These are phyloP conservation scores for Watsonalla binaria DNA, from an alignment of 2,888 invertebrate genomes.

Conservation along the genomic window DNA sequence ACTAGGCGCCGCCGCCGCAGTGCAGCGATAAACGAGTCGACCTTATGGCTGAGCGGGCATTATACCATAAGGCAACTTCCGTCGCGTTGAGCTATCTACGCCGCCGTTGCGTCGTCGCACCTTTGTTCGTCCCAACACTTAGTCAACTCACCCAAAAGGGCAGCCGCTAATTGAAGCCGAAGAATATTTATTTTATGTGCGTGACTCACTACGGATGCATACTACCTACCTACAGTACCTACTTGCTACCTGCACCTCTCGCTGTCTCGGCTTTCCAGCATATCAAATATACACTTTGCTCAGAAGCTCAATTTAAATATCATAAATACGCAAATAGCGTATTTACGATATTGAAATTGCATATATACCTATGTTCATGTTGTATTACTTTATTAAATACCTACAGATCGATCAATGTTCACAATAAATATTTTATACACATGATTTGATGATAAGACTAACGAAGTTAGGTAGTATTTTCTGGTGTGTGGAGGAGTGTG, in stretches of 20 bases:
- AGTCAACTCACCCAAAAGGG: constrained; percentile 45
- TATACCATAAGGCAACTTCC: constrained; percentile 52
- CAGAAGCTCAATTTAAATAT: neutral
- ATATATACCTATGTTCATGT: too few relatives aligned
- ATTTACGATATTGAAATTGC: too few relatives aligned
- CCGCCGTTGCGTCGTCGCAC: constrained; percentile 35
- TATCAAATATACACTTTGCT: neutral
- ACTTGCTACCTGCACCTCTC: constrained; percentile 3
- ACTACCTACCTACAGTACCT: constrained; percentile 24
- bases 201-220: constrained; percentile 34
- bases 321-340: constrained; percentile 1
- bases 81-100: constrained; percentile 44
- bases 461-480: neutral
- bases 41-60: constrained; percentile 6
- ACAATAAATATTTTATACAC: too few relatives aligned
- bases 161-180: constrained; percentile 49
- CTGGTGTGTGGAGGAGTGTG: constrained; percentile 3
- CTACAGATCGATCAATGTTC: too few relatives aligned
- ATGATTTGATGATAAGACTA: too few relatives aligned
- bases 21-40: constrained; percentile 21
- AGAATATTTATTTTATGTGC: constrained; percentile 42
- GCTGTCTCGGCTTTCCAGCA: neutral
- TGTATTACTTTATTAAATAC: too few relatives aligned
- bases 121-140: constrained; percentile 56
- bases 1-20: constrained; percentile 4